A percentile compares a stretch with the other conserved stretches of the same genome.
Evolutionary conservation across 23 tunicate species (phyloP).

Genomic region (Halocynthia aurantium): DNA sequence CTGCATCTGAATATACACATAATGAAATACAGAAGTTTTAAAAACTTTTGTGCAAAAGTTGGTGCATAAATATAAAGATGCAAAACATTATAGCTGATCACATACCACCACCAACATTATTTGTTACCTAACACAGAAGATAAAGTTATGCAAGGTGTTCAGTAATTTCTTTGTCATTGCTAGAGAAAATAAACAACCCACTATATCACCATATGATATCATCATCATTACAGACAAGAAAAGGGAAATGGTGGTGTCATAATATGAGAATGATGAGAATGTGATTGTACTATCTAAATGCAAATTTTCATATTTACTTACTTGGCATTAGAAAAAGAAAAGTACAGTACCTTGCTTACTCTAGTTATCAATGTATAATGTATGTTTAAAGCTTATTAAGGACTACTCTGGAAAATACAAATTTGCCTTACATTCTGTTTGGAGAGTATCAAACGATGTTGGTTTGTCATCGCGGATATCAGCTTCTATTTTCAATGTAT

Average conservation of each 20-base stretch:
- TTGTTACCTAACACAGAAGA: background rate
- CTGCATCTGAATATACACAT: background rate
- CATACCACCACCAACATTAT: too few relatives aligned
- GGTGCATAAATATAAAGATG: too few relatives aligned
- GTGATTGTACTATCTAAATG: too few relatives aligned
- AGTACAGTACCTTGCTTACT: background rate
- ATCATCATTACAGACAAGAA: background rate
- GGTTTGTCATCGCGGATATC: background rate
- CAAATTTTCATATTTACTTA: too few relatives aligned
- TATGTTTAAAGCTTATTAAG: background rate
- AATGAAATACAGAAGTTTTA: too few relatives aligned
- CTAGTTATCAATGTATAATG: background rate
- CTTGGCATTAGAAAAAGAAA: too few relatives aligned
- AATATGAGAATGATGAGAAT: background rate
- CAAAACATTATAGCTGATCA: too few relatives aligned
- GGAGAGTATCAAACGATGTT: background rate
- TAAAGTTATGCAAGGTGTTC: background rate
- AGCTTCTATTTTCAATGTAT: slow-evolving; percentile 4
- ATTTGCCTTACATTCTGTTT: slow-evolving; percentile 6
- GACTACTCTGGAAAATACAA: background rate
- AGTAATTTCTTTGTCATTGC: too few relatives aligned
- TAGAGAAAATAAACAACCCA: too few relatives aligned
- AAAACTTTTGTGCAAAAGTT: too few relatives aligned
- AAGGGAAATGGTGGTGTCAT: background rate
- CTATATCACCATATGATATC: background rate